These are phyloP conservation scores for Channa striata DNA, from an alignment of 2,797 vertebrate species.

Conservation along the genomic window DNA sequence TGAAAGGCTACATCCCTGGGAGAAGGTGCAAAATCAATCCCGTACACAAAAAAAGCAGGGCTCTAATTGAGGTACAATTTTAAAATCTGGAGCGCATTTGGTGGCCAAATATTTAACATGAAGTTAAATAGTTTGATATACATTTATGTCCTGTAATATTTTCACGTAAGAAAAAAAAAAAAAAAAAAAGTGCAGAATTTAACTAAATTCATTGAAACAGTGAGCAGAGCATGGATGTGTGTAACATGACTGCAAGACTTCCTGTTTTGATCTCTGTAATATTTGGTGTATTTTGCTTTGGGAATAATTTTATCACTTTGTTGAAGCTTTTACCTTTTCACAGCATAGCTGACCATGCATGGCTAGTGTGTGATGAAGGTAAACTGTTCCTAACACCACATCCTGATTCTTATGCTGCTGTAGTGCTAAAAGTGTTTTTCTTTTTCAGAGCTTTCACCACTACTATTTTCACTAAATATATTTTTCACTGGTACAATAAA, in stretches of 20 bases:
- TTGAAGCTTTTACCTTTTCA: constrained; percentile 19
- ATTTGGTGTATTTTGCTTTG: neutral
- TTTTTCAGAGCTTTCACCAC: no score
- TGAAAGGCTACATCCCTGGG: constrained; percentile 16
- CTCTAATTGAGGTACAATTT: neutral
- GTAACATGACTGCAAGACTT: neutral
- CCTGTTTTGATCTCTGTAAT: neutral
- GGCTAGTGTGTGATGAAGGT: neutral
- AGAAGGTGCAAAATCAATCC: constrained; percentile 5
- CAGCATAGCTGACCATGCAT: constrained; percentile 37
- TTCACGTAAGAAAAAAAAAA: neutral
- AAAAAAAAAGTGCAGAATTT: neutral
- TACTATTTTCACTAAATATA: no score
- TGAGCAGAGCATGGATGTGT: neutral
- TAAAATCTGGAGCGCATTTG: neutral
- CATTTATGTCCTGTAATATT: no score
- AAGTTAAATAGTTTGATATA: neutral
- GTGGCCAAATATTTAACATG: accelerated
- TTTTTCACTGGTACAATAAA: no score
- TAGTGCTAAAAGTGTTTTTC: no score
- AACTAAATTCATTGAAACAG: neutral
- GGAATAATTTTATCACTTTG: constrained; percentile 4
- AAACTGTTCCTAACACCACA: no score
- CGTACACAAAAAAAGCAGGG: neutral
- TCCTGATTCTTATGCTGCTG: no score